Evolutionary conservation across 2,888 invertebrate species (phyloP).

Genomic region (Pachycephus smyrnensis): DNA sequence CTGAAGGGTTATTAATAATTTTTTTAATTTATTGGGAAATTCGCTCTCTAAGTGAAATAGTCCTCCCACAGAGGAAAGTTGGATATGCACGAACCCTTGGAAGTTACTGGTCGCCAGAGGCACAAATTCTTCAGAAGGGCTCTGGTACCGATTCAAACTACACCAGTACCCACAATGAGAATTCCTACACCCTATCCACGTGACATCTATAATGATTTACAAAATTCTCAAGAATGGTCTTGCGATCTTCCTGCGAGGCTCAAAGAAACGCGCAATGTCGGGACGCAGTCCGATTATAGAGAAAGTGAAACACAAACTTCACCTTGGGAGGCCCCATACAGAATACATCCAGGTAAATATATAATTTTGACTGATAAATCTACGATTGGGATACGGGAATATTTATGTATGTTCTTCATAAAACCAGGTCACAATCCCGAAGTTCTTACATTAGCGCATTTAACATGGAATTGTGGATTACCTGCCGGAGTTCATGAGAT

Average conservation of each 20-base stretch:
- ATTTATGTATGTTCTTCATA: slow-evolving; percentile 3
- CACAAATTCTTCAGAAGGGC: slow-evolving; percentile 32
- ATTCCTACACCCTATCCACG: slow-evolving; percentile 16
- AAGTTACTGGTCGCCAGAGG: slow-evolving; percentile 29
- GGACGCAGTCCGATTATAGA: slow-evolving; percentile 78
- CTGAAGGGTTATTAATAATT: neutral
- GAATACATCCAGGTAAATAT: slow-evolving; percentile 57
- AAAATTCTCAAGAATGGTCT: slow-evolving; percentile 31
- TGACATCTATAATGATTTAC: slow-evolving; percentile 13
- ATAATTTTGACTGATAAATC: slow-evolving; percentile 57
- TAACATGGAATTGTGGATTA: slow-evolving; percentile 76
- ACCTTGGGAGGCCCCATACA: slow-evolving; percentile 80
- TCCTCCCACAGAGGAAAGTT: neutral
- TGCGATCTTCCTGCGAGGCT: slow-evolving; percentile 24
- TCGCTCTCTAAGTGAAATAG: neutral
- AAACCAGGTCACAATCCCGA: slow-evolving; percentile 69
- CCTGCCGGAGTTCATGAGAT: slow-evolving; percentile 75
- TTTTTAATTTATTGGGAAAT: neutral
- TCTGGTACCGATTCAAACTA: slow-evolving; percentile 32
- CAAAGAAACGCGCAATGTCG: slow-evolving; percentile 61
- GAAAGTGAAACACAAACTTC: slow-evolving; percentile 83
- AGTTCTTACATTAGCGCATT: slow-evolving; percentile 74
- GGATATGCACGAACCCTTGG: slow-evolving; percentile 54
- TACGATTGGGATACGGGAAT: slow-evolving; percentile 9
- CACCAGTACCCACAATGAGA: slow-evolving; percentile 25